A percentile compares a stretch with the other conserved stretches of the same genome.
Evolutionary conservation across 2,113 vertebrate species (phyloP).

Genomic region (Caretta caretta): DNA sequence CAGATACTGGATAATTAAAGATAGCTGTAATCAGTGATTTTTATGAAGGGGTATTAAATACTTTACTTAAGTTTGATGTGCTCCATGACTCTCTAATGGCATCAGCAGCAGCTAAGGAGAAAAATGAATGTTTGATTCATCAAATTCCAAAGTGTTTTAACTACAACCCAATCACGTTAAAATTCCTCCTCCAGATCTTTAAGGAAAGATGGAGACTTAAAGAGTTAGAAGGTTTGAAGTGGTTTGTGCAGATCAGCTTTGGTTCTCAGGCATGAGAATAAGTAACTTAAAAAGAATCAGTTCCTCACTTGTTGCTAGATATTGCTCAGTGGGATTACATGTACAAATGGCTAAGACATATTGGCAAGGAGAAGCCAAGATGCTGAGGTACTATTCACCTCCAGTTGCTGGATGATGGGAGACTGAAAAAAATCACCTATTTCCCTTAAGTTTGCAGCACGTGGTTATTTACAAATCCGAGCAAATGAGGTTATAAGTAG

Average conservation of each 20-base stretch:
- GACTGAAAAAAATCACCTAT: not conserved
- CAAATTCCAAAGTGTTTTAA: not conserved
- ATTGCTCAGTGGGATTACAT: not conserved
- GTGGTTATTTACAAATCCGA: not conserved
- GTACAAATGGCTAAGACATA: not conserved
- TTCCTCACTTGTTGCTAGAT: not conserved
- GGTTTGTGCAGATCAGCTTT: rapidly evolving
- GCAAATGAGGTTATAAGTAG: not conserved
- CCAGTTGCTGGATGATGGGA: not conserved
- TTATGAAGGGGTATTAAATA: not conserved
- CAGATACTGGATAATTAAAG: not conserved
- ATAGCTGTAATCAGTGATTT: not conserved
- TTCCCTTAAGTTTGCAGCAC: not conserved
- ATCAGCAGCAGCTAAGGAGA: not conserved
- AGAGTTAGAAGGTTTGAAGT: not conserved
- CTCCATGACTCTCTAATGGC: too few species aligned
- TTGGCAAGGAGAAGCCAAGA: not conserved
- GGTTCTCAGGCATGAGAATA: not conserved
- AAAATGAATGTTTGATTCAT: not conserved
- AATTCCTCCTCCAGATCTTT: not conserved
- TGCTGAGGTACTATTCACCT: not conserved
- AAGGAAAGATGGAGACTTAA: not conserved
- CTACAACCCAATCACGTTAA: not conserved
- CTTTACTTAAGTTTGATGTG: not conserved
- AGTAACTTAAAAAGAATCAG: not conserved